These are phyloP conservation scores for Hippopotamus amphibius DNA, from an alignment of 2,113 vertebrate species.

Conservation along the genomic window DNA sequence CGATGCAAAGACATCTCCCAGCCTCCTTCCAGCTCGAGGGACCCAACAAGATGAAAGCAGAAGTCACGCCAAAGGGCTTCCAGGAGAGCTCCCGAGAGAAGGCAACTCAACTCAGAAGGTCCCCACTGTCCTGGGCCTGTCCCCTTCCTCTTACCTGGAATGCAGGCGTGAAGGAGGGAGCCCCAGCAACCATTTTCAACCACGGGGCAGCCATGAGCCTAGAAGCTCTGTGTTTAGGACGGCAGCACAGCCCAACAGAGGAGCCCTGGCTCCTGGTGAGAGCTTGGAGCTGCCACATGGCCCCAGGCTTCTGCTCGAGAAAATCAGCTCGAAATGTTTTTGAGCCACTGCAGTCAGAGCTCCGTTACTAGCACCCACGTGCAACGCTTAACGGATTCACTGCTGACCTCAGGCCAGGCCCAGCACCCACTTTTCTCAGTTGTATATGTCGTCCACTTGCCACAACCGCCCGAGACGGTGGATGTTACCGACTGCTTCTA, in stretches of 20 bases:
- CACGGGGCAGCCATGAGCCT: neutral
- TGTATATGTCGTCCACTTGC: neutral
- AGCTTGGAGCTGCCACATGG: fast-evolving
- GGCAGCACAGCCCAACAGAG: neutral
- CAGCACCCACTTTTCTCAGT: neutral
- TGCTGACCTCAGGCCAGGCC: neutral
- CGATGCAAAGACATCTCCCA: neutral
- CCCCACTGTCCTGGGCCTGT: neutral
- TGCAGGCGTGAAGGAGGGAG: neutral
- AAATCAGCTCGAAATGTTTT: fast-evolving
- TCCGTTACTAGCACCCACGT: neutral
- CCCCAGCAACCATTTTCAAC: neutral
- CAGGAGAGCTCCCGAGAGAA: neutral
- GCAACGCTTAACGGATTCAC: neutral
- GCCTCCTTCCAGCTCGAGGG: neutral
- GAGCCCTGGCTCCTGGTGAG: neutral
- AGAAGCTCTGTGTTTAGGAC: too few relatives aligned
- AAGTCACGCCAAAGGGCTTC: fast-evolving
- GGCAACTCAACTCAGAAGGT: neutral
- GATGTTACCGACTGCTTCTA: neutral
- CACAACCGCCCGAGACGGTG: neutral
- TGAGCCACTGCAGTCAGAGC: neutral
- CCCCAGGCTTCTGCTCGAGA: neutral
- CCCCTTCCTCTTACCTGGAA: neutral
- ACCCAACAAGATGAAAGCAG: too few relatives aligned